These are phyloP conservation scores for Saturnia japonica DNA, from an alignment of 2,888 invertebrate genomes.

Conservation along the genomic window DNA sequence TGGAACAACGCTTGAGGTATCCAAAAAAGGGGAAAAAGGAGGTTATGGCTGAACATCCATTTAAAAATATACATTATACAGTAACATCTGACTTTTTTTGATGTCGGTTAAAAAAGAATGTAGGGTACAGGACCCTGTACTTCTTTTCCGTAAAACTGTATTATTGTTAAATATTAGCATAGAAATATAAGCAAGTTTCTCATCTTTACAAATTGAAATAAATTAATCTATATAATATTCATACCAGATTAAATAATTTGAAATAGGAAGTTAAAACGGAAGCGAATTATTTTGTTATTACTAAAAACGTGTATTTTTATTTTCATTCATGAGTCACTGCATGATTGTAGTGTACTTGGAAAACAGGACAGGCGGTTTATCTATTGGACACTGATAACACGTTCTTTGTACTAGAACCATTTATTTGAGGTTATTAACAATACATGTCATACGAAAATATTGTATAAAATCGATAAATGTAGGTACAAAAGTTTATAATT, in stretches of 20 bases:
- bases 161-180: no score
- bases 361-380: constrained; percentile 70
- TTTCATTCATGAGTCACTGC: constrained; percentile 52
- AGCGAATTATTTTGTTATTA: not conserved
- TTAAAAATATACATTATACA: no score
- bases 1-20: no score
- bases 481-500: not conserved
- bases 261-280: constrained; percentile 22
- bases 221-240: not conserved
- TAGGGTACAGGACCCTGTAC: no score
- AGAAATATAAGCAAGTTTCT: not conserved
- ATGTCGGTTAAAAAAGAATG: no score
- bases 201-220: not conserved
- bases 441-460: constrained; percentile 33
- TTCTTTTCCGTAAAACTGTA: no score
- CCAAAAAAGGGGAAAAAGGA: no score
- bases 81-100: no score
- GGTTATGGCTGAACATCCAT: no score
- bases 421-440: constrained; percentile 48
- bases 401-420: constrained; percentile 50
- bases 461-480: constrained; percentile 32
- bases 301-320: constrained; percentile 18
- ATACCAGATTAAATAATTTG: not conserved
- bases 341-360: constrained; percentile 61
- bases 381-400: constrained; percentile 53